A percentile compares a stretch with the other conserved stretches of the same genome.
These are phyloP conservation scores for Coluber constrictor DNA, from an alignment of 2,797 vertebrate species.

Conservation along the genomic window DNA sequence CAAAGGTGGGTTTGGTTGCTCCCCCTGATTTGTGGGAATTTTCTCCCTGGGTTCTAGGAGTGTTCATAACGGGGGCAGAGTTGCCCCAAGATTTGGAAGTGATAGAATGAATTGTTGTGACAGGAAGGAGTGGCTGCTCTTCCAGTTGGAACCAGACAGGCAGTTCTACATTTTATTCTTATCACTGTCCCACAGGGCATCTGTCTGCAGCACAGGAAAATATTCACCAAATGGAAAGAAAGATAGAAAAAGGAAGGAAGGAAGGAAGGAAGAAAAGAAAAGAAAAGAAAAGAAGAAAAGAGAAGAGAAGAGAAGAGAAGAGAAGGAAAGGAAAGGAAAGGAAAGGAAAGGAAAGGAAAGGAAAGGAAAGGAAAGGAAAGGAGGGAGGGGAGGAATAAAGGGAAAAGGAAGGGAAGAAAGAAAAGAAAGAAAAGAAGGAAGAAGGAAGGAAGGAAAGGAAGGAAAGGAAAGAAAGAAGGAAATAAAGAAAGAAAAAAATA, in stretches of 20 bases:
- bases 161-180: background rate
- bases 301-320: rapidly evolving
- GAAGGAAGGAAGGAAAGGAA: too few relatives aligned
- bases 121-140: background rate
- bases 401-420: too few relatives aligned
- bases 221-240: background rate
- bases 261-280: too few relatives aligned
- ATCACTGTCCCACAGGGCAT: background rate
- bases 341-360: too few relatives aligned
- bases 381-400: too few relatives aligned
- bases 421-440: too few relatives aligned
- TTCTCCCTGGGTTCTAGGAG: background rate
- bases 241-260: too few relatives aligned
- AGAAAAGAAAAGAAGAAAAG: too few relatives aligned
- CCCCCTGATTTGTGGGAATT: too few relatives aligned
- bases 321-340: too few relatives aligned
- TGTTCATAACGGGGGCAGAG: background rate
- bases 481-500: too few relatives aligned
- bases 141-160: constrained; percentile 12
- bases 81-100: background rate
- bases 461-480: too few relatives aligned
- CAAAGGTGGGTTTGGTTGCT: background rate
- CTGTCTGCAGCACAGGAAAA: background rate
- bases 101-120: background rate
- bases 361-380: rapidly evolving